Conservation (phyloP, 1,140 invertebrate species). For the Hormaphis cornu region DNA sequence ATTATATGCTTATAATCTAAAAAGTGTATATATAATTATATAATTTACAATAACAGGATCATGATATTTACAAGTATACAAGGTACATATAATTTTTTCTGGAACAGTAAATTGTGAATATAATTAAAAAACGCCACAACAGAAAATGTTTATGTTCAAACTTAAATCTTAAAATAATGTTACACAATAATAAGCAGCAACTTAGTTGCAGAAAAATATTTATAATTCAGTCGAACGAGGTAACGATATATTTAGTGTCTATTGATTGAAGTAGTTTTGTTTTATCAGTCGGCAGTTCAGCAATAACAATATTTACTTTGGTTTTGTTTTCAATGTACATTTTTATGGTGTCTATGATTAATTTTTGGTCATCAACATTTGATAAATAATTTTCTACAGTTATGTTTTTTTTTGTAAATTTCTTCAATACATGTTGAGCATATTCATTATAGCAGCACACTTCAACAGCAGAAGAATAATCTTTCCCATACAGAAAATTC, state of each 20-base stretch:
- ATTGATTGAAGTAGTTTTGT: background rate
- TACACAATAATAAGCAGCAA: too few relatives aligned
- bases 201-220: too few relatives aligned
- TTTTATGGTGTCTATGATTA: background rate
- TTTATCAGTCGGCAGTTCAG: background rate
- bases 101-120: too few relatives aligned
- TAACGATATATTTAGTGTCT: background rate
- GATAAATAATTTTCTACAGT: conserved; percentile 2
- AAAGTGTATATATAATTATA: too few relatives aligned
- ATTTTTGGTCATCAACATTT: background rate
- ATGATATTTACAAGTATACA: too few relatives aligned
- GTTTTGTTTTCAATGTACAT: background rate
- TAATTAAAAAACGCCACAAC: too few relatives aligned
- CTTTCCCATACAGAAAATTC: background rate
- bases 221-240: background rate
- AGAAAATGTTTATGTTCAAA: too few relatives aligned
- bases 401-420: background rate
- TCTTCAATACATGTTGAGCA: background rate
- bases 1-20: too few relatives aligned
- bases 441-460: background rate
- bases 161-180: too few relatives aligned
- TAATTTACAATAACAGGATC: too few relatives aligned
- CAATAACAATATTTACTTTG: background rate
- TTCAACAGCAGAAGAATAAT: background rate
- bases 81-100: too few relatives aligned